Evolutionary conservation across 2,797 vertebrate genomes (phyloP), one percentile per base, ranked within the genome.

Genomic region (Falco biarmicus): DNA sequence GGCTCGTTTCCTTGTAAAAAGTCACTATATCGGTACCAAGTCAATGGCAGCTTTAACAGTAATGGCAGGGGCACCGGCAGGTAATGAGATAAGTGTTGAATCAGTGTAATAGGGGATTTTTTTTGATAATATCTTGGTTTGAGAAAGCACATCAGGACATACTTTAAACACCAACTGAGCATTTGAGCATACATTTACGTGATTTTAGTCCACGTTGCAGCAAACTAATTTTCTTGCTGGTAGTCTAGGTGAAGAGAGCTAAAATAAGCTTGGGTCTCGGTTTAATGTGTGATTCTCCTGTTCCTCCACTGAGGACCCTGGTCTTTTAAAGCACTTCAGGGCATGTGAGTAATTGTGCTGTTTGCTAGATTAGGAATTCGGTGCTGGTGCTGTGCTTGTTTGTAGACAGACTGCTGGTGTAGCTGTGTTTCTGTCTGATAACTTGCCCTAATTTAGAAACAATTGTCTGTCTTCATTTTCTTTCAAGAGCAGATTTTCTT

Each of bases 21-120:
- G 99, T 98, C 99, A 99, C 97, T 99, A 99, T 96, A 99, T 99
- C 60, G 99, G 99, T 98, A 99, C 99, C 96, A 99, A 99, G 98
- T 99, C 99, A 26, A 97, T 99, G 98, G 99, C 99, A 95, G 99
- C 99, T 70, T 98, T 99, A 84, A 99, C 99, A 32, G 98, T 99
- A 28, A 99, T 99, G 99, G 99, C 99, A 3, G 98, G 99, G 73
- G 98, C 99, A 77, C 98, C 99, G 78, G 98, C 99, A 99, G 99
- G 99, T 99, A 98, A 94, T 94, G 75, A 75, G 45, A 84, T 34
- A 77, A 48, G 25, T 91, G 54, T 51, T 78, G 68, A 47, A n/a
- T 20, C 4, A 17, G 9, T 85, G 19, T 32, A 65, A n/a, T 25
- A 14, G 11, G 70, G 31, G 10, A 16, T 74, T 87, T 37, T 71